Evolutionary conservation across 2,888 invertebrate species (phyloP).

Genomic region (Phrixothrix hirtus): DNA sequence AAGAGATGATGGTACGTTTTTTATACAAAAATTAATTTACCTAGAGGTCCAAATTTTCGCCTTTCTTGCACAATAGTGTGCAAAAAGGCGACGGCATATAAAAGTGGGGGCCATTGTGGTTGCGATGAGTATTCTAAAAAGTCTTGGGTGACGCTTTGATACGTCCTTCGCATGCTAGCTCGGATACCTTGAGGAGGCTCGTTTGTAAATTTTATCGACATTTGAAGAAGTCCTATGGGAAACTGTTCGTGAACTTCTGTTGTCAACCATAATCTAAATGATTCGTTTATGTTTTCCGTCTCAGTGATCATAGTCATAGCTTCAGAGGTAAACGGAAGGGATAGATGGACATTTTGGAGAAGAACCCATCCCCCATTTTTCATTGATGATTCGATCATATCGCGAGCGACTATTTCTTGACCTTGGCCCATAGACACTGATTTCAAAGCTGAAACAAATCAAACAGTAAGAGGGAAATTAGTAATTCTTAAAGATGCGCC

Average conservation of each 20-base stretch:
- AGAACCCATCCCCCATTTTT: conserved; percentile 86
- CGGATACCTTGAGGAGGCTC: conserved; percentile 96
- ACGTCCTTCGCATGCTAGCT: conserved; percentile 92
- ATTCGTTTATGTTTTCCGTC: conserved; percentile 78
- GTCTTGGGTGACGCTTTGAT: conserved; percentile 87
- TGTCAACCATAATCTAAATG: conserved; percentile 91
- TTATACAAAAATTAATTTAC: conserved; percentile 33
- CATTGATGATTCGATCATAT: conserved; percentile 54
- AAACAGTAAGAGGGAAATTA: conserved; percentile 3
- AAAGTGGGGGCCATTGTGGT: conserved; percentile 89
- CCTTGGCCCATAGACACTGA: conserved; percentile 98
- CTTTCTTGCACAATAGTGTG: conserved; percentile 95
- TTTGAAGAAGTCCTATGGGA: conserved; percentile 85
- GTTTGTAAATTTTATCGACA: conserved; percentile 96
- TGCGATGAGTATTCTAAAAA: conserved; percentile 90
- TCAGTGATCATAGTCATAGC: conserved; percentile 87
- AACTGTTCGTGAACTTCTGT: conserved; percentile 93
- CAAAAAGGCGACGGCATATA: conserved; percentile 92
- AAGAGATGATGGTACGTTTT: no score
- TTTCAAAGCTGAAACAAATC: conserved; percentile 64
- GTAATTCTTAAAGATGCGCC: conserved; percentile 40
- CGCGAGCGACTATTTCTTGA: conserved; percentile 68
- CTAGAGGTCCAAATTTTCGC: conserved; percentile 90
- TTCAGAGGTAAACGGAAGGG: conserved; percentile 91
- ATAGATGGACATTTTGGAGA: conserved; percentile 94